Evolutionary conservation across 2,797 vertebrate species (phyloP).

Genomic region (Cyprinella venusta): DNA sequence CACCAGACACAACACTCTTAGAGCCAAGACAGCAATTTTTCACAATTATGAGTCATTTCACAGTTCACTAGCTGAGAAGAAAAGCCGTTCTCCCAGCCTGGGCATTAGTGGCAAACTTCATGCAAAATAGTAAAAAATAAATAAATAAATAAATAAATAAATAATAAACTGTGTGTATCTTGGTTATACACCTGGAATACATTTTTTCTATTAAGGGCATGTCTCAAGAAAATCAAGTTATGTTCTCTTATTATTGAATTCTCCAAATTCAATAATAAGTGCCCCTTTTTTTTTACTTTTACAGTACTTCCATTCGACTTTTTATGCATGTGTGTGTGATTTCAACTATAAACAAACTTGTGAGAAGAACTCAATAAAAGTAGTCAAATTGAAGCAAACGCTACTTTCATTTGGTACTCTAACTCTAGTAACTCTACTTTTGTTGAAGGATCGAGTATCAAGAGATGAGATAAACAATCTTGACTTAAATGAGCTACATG

Average conservation of each 20-base stretch:
- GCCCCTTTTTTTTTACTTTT: background rate
- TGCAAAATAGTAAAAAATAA: background rate
- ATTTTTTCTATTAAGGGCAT: slow-evolving; percentile 1
- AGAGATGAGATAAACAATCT: background rate
- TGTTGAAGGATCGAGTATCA: background rate
- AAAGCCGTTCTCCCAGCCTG: background rate
- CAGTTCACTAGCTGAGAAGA: slow-evolving; percentile 23
- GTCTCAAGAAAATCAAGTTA: background rate
- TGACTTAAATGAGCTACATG: too few relatives aligned
- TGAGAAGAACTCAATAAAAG: background rate
- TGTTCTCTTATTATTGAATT: too few relatives aligned
- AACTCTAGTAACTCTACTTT: too few relatives aligned
- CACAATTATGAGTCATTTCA: slow-evolving; percentile 11
- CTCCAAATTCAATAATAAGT: background rate
- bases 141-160: background rate
- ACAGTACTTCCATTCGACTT: background rate
- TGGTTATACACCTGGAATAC: background rate
- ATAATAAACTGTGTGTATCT: background rate
- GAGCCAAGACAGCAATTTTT: background rate
- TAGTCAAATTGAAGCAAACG: background rate
- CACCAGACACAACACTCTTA: background rate
- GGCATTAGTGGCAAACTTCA: background rate
- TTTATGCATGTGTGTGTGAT: background rate
- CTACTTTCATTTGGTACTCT: background rate
- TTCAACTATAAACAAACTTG: background rate